Evolutionary conservation across 37 sponge, comb jelly and placozoan species (phyloP), one percentile per base, ranked within the genome.

Genomic region (Crambe crambe): DNA sequence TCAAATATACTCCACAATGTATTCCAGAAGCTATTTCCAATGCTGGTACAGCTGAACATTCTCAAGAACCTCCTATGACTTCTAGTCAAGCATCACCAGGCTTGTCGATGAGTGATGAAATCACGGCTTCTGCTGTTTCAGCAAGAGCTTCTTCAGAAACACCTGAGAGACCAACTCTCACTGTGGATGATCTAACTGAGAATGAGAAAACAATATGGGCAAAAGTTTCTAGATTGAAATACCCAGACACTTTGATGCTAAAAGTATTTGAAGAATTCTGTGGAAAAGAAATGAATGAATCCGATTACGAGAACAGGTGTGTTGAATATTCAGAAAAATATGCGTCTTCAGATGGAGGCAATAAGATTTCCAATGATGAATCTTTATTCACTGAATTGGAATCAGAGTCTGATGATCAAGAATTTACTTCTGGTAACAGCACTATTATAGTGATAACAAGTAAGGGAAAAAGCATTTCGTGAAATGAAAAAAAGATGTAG

Each of bases 1-100:
- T 89, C 15, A 78, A 79, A 78, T 39, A 72, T 29, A 72, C 83
- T 1, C 10, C 80, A 38, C 37, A 51, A 68, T 22, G 37, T 25
- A 32, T 30, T 29, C 62, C 59, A 25, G 39, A 65, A 32, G 5
- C 2, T 2, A n/a, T n/a, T n/a, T n/a, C n/a, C n/a, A n/a, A n/a
- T n/a, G n/a, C n/a, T n/a, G n/a, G n/a, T n/a, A 18, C 32, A 31
- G 3, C 51, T 47, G 51, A 15, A 47, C 10, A 47, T 12, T 15
- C 51, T 47, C 51, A 47, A 47, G 51, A 47, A 47, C 51, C 51
- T 15, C 6, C 12, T 6, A 8, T 34, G 2, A 30, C 66, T 65
- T 31, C 35, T 30, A 65, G 34, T 65, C 66, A 31, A 18, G 66
- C 66, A 65, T 65, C 66, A 34, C 35, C 35, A 34, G 4, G 21